Base-by-base conservation (phyloP, 30 jellyfish, hydroid and myxozoan genomes). In the Turritopsis rubra region DNA sequence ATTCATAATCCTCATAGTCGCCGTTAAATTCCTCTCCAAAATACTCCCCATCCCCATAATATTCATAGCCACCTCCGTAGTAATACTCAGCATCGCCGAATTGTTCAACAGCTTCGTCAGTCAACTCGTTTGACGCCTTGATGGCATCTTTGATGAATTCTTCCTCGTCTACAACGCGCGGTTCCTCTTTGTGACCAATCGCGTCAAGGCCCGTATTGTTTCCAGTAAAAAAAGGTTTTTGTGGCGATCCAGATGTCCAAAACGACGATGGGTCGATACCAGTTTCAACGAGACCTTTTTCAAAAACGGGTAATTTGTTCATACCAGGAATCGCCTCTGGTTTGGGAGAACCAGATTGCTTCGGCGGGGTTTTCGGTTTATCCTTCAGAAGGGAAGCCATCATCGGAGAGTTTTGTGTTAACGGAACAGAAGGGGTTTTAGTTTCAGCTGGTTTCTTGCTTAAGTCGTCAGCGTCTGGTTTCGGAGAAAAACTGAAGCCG, bases 21-120 rank as follows among this genome's bases (percentile, higher is more conserved):
- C 72, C 86, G 25, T 41, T 3, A 41, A 41, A 41, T 41, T 41
- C 60, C 28, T 30, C 21, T 82, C 91, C 30, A 75, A 29, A 79
- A 1, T 85, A 86, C 30, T 81, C 87, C 19, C 60, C 5, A 13
- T 89, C 98, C 27, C 81, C 90, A 80, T 87, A 87, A 79, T 91
- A 87, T 22, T 87, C 24, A 70, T 84, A 52, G 16, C 28, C 85
- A 82, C 66, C 30, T 29, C 30, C 88, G 68, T 71, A 66, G 68
- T 82, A 82, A 65, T 65, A 68, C 0, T 82, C 73, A 29, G 75
- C 88, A 66, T 82, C 87, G 29, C 52, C 88, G 54, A 65, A 68
- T 20, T 82, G 86, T 71, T 82, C 88, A 0, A 66, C 88, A 65
- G 18, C 18, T 54, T 65, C 41, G 27, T 82, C 75, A 21, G 65